Conservation (phyloP, 1,140 invertebrate species). For the Neodiprion virginianus region DNA sequence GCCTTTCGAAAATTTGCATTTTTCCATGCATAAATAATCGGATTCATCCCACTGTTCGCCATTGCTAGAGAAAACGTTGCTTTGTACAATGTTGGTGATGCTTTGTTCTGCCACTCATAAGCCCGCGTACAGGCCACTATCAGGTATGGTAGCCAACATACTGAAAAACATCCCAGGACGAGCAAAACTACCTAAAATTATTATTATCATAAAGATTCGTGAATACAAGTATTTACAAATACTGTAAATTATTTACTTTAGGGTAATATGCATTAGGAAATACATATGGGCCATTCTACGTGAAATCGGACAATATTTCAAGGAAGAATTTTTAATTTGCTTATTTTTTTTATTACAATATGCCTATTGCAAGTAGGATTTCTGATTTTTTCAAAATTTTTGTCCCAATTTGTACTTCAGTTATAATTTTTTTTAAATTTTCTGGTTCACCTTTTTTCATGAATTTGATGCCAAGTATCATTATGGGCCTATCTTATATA, state of each 20-base stretch:
- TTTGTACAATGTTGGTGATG: constrained; percentile 67
- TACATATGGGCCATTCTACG: constrained; percentile 12
- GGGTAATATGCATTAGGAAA: constrained; percentile 11
- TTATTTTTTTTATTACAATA: too few relatives aligned
- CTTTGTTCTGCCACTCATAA: constrained; percentile 59
- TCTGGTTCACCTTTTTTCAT: too few relatives aligned
- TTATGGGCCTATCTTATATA: too few relatives aligned
- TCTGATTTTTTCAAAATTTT: too few relatives aligned
- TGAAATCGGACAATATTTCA: neutral
- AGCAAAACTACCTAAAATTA: constrained; percentile 72
- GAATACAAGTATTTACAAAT: constrained; percentile 6
- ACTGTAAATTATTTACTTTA: constrained; percentile 2
- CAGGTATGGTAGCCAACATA: constrained; percentile 80
- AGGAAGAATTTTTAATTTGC: too few relatives aligned
- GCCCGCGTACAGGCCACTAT: constrained; percentile 69
- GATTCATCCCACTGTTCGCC: constrained; percentile 78
- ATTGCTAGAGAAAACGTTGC: constrained; percentile 74
- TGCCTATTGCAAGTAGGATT: too few relatives aligned
- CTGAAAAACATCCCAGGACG: constrained; percentile 75
- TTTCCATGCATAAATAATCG: constrained; percentile 83
- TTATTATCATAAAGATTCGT: neutral
- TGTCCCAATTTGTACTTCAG: too few relatives aligned
- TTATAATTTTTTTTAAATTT: too few relatives aligned
- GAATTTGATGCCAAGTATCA: too few relatives aligned
- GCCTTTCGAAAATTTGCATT: constrained; percentile 75